Evolutionary conservation across 53 echinoderm and acorn worm species (phyloP).

Genomic region (Paracentrotus lividus): DNA sequence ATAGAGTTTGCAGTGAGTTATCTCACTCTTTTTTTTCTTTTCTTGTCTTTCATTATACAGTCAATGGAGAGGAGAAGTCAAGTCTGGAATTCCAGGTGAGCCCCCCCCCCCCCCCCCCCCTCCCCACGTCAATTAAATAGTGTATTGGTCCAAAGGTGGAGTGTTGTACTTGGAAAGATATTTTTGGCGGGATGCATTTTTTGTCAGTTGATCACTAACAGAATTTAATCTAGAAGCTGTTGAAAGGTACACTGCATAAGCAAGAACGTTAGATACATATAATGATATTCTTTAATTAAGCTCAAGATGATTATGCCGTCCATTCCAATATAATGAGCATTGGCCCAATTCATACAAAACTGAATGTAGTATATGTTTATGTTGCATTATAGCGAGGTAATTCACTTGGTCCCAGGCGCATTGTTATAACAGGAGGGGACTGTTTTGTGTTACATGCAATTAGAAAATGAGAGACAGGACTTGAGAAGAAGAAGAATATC

Average conservation of each 20-base stretch:
- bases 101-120: background rate
- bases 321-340: too few relatives aligned
- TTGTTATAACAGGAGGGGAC: too few relatives aligned
- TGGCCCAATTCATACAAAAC: too few relatives aligned
- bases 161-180: background rate
- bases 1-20: background rate
- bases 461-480: too few relatives aligned
- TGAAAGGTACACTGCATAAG: background rate
- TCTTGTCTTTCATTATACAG: constrained; percentile 70
- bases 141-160: background rate
- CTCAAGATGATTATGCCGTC: too few relatives aligned
- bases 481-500: too few relatives aligned
- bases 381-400: too few relatives aligned
- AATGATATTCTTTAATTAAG: too few relatives aligned
- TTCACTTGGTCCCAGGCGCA: too few relatives aligned
- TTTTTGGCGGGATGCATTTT: constrained; percentile 13
- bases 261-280: background rate
- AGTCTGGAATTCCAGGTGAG: constrained; percentile 88
- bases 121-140: background rate
- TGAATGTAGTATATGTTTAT: too few relatives aligned
- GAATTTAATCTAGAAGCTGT: background rate
- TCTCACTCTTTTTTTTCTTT: background rate
- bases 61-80: constrained; percentile 95
- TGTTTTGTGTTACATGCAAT: too few relatives aligned
- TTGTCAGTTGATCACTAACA: background rate